Evolutionary conservation across 2,888 invertebrate species (phyloP).

Genomic region (Calliphora vomitoria): DNA sequence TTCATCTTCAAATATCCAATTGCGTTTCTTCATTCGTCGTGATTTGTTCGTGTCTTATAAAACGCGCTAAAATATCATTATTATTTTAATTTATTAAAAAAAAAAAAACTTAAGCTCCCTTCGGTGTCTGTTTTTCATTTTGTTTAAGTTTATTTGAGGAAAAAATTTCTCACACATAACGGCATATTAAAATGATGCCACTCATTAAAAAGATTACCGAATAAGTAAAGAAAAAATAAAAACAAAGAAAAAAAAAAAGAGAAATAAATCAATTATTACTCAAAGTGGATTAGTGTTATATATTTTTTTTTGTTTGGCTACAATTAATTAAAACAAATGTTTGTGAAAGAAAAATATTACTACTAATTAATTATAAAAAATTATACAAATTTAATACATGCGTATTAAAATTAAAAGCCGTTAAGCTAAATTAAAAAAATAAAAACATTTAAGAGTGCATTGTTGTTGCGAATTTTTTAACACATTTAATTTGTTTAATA

Average conservation of each 20-base stretch:
- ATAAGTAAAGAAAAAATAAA: neutral
- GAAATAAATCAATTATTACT: conserved; percentile 9
- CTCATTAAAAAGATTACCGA: conserved; percentile 14
- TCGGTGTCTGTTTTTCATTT: conserved; percentile 35
- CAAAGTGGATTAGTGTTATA: neutral
- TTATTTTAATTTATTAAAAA: conserved; percentile 35
- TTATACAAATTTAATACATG: neutral
- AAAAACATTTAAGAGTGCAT: too few species aligned
- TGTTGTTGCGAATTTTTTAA: too few species aligned
- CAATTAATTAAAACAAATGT: neutral
- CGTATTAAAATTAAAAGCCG: too few species aligned
- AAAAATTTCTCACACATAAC: conserved; percentile 1
- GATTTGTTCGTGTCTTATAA: conserved; percentile 67
- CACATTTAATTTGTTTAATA: neutral
- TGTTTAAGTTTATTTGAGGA: conserved; percentile 31
- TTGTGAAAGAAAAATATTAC: neutral
- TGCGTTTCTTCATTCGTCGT: conserved; percentile 76
- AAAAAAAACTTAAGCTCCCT: conserved; percentile 31
- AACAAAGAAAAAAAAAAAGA: conserved; percentile 10
- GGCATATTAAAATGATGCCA: conserved; percentile 17
- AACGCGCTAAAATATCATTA: conserved; percentile 58
- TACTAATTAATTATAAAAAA: neutral
- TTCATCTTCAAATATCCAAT: conserved; percentile 75
- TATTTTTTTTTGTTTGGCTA: neutral
- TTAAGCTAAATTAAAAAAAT: too few species aligned